Conservation (phyloP, 2,113 vertebrate genomes). For the Rhinopomastus cyanomelas region DNA sequence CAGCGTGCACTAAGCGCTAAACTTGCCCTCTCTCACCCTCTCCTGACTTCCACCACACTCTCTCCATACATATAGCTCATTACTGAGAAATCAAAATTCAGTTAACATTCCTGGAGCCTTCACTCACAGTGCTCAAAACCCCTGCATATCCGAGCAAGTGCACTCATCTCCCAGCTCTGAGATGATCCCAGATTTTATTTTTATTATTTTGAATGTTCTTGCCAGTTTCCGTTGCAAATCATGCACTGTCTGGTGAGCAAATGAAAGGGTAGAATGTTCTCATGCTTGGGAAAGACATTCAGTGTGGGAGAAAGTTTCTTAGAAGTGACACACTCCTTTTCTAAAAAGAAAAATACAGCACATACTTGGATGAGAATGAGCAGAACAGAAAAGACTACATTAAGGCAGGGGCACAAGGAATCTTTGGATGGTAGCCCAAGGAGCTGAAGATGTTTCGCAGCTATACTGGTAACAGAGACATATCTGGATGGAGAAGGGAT, state of each 20-base stretch:
- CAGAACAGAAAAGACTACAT: neutral
- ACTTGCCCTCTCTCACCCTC: neutral
- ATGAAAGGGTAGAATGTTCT: slow-evolving; percentile 74
- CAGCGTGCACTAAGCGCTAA: neutral
- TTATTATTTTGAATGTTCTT: slow-evolving; percentile 60
- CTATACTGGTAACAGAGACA: neutral
- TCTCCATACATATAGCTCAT: neutral
- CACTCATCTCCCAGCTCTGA: slow-evolving; percentile 46
- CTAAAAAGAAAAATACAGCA: slow-evolving; percentile 55
- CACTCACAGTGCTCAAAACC: slow-evolving; percentile 23
- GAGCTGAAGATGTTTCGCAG: slow-evolving; percentile 23
- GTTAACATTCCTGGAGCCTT: slow-evolving; percentile 47
- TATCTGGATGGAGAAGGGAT: neutral
- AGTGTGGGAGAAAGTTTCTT: slow-evolving; percentile 60
- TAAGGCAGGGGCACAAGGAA: neutral
- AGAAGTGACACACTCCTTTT: slow-evolving; percentile 50
- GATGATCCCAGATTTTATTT: slow-evolving; percentile 63
- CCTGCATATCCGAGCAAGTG: slow-evolving; percentile 12
- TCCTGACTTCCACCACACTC: slow-evolving; percentile 13
- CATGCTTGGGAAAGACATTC: slow-evolving; percentile 52
- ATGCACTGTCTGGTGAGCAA: slow-evolving; percentile 70
- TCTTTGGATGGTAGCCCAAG: neutral
- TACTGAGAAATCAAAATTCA: slow-evolving; percentile 39
- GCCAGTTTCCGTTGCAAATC: slow-evolving; percentile 71
- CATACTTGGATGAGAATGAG: slow-evolving; percentile 42